Conservation (phyloP, 2,113 vertebrate species). For the Urocolius indicus region DNA sequence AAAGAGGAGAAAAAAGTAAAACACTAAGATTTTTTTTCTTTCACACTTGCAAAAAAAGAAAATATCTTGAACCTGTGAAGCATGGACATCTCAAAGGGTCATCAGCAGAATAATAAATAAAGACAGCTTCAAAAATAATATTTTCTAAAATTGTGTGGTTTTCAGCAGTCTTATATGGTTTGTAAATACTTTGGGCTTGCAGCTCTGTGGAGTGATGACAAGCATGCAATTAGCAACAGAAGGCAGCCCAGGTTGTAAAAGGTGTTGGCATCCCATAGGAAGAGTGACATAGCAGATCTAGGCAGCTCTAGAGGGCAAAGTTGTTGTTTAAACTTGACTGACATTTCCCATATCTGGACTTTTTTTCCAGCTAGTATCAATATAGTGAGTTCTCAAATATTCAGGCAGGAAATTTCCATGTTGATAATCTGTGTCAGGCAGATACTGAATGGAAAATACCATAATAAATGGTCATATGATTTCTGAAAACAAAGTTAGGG, state of each 20-base stretch:
- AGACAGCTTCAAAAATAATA: neutral
- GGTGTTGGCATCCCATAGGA: neutral
- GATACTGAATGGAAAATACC: neutral
- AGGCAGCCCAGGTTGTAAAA: neutral
- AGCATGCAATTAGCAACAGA: neutral
- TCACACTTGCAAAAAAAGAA: neutral
- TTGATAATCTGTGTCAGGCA: neutral
- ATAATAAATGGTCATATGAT: neutral
- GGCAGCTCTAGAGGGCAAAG: neutral
- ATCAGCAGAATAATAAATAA: conserved; percentile 1
- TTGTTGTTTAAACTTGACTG: neutral
- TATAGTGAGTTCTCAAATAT: neutral
- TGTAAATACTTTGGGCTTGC: neutral
- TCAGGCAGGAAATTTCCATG: neutral
- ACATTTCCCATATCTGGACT: neutral
- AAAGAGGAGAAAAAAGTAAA: neutral
- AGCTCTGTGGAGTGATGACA: neutral
- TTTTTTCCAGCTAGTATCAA: neutral
- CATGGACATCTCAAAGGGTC: neutral
- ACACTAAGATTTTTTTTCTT: neutral
- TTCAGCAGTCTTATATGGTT: neutral
- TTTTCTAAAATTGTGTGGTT: neutral
- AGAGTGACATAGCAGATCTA: neutral
- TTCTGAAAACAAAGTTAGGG: neutral
- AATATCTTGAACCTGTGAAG: neutral